A percentile compares a stretch with the other conserved stretches of the same genome.
Evolutionary conservation across 1,140 invertebrate species (phyloP).

Genomic region (Cydia fagiglandana): DNA sequence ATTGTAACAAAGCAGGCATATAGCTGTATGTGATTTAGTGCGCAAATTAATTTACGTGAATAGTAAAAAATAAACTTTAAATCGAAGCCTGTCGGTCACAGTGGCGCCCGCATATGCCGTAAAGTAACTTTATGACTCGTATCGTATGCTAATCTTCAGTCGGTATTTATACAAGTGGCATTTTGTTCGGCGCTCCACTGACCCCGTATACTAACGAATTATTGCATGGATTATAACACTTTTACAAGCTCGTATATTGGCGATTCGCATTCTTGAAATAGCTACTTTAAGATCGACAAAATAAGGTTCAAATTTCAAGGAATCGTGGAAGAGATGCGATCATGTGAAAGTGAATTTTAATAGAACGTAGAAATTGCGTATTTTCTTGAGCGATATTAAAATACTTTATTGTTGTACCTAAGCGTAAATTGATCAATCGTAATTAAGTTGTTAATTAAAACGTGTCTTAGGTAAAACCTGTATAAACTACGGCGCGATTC

Average conservation of each 20-base stretch:
- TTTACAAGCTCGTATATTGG: background rate
- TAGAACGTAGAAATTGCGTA: conserved; percentile 1
- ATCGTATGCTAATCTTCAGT: conserved; percentile 19
- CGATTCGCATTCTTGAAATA: background rate
- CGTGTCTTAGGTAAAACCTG: too few species aligned
- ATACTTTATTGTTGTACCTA: background rate
- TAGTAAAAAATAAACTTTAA: too few species aligned
- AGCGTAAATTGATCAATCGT: background rate
- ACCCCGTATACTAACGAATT: conserved; percentile 6
- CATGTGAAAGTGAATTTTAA: background rate
- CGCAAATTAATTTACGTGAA: too few species aligned
- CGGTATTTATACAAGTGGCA: conserved; percentile 15
- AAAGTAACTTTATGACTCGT: background rate
- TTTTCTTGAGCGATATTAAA: background rate
- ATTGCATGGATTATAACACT: conserved; percentile 1
- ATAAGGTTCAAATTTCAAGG: background rate
- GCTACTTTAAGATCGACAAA: background rate
- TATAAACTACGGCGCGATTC: too few species aligned
- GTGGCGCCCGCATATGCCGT: conserved; percentile 1
- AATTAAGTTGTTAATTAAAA: background rate
- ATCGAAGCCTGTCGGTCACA: background rate
- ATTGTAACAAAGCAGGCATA: too few species aligned
- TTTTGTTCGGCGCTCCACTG: conserved; percentile 5
- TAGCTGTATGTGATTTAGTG: too few species aligned
- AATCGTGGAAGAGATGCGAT: too few species aligned